phyloP scores from a whole-genome alignment of 2,113 vertebrate genomes.

The Alces alces region DNA sequence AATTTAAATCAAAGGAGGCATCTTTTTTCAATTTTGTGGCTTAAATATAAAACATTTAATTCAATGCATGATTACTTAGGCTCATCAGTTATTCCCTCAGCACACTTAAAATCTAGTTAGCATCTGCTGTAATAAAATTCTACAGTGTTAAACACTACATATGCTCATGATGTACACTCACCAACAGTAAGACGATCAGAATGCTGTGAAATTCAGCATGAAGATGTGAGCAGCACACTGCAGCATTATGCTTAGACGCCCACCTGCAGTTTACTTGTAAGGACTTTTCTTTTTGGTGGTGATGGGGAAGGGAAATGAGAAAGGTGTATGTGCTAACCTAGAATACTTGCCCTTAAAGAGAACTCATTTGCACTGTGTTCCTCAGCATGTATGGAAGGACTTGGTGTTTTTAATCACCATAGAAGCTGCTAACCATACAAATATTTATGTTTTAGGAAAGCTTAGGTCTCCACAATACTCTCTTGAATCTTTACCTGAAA shows the following conservation, averaged over 20 bases:
- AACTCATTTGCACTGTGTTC: neutral
- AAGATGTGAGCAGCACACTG: conserved; percentile 25
- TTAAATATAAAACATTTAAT: conserved; percentile 28
- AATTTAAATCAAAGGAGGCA: neutral
- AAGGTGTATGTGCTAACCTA: neutral
- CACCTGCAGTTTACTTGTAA: neutral
- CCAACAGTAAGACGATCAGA: neutral
- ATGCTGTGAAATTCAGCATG: neutral
- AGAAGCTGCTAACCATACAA: neutral
- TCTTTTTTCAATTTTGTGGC: neutral
- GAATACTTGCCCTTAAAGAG: neutral
- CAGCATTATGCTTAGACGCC: neutral
- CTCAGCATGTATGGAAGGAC: neutral
- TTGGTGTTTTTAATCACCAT: neutral
- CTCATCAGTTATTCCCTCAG: neutral
- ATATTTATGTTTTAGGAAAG: neutral
- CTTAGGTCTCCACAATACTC: neutral
- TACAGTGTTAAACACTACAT: conserved; percentile 8
- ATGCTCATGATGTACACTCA: neutral
- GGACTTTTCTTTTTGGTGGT: neutral
- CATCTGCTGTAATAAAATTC: neutral
- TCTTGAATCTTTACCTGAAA: neutral
- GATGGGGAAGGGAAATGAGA: neutral
- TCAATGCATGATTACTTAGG: neutral
- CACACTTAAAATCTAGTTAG: neutral